Evolutionary conservation across 2,113 vertebrate species (phyloP).

Genomic region (Antigone vipio): DNA sequence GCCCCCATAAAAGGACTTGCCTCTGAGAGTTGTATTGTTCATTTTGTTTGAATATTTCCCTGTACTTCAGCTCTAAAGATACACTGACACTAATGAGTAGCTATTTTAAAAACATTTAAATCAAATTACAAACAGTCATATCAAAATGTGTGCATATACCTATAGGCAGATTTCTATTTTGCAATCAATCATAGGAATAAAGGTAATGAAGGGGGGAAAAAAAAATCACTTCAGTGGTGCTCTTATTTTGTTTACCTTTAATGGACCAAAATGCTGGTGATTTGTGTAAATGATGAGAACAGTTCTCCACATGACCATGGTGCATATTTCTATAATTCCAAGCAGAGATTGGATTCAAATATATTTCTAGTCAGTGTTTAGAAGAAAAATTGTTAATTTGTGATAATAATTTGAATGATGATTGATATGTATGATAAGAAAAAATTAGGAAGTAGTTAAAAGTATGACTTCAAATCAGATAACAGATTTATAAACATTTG

Average conservation of each 20-base stretch:
- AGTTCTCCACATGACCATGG: neutral
- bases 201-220: neutral
- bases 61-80: neutral
- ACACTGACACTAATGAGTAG: neutral
- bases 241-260: neutral
- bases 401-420: neutral
- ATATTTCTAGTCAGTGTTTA: neutral
- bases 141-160: neutral
- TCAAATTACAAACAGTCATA: neutral
- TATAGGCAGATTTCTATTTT: neutral
- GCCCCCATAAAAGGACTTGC: neutral
- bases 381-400: neutral
- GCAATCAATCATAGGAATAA: neutral
- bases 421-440: neutral
- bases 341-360: neutral
- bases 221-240: neutral
- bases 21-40: neutral
- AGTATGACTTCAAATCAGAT: neutral
- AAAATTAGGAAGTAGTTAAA: neutral
- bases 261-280: neutral
- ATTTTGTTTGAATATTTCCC: neutral
- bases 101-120: neutral
- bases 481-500: rapidly evolving
- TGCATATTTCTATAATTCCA: neutral
- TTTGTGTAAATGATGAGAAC: neutral